Conservation (phyloP, 2,888 invertebrate species). For the Lithodes maja region DNA sequence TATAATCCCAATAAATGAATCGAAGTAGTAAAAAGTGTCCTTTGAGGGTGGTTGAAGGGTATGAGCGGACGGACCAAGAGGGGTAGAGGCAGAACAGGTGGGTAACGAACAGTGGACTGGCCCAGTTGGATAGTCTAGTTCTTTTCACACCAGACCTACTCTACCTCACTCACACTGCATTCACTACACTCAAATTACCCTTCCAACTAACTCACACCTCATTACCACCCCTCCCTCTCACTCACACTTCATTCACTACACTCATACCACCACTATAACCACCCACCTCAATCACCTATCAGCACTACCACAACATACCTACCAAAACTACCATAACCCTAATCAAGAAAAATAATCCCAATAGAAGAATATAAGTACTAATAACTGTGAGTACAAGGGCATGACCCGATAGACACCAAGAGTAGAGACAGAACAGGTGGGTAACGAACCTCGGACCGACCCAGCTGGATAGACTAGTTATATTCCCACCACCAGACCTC, state of each 20-base stretch:
- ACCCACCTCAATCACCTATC: neutral
- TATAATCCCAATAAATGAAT: too few species aligned
- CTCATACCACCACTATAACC: neutral
- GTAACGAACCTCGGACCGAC: too few species aligned
- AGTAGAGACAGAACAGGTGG: too few species aligned
- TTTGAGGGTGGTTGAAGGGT: too few species aligned
- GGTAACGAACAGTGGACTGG: neutral
- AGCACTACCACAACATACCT: neutral
- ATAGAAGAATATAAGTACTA: too few species aligned
- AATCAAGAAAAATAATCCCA: too few species aligned
- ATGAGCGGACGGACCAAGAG: neutral
- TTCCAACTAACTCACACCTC: neutral
- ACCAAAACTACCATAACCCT: too few species aligned
- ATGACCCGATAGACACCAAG: too few species aligned
- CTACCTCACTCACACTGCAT: neutral
- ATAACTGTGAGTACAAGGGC: too few species aligned
- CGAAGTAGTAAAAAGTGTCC: too few species aligned
- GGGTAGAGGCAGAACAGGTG: neutral
- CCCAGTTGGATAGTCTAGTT: neutral
- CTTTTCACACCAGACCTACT: neutral
- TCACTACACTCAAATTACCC: neutral
- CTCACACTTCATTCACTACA: neutral
- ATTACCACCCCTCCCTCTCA: neutral
- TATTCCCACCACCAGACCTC: too few species aligned
- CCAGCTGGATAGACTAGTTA: too few species aligned